A percentile compares a stretch with the other conserved stretches of the same genome.
Conservation (phyloP, 2,113 vertebrate species). For the Phoenicopterus ruber region DNA sequence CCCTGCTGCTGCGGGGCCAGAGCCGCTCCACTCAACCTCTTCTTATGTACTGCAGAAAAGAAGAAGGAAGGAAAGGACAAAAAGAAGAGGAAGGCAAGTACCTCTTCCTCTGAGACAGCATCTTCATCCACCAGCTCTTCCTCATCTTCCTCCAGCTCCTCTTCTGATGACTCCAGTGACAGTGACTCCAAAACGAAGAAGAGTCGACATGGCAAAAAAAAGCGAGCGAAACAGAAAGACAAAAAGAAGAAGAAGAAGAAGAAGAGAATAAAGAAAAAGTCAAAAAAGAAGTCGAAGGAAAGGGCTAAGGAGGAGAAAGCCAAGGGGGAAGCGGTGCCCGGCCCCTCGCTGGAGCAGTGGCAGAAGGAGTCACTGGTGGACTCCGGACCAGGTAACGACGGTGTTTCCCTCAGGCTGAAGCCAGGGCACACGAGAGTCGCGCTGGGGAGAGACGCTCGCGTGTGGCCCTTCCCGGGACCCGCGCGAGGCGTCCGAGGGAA, state of each 20-base stretch:
- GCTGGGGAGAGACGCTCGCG: fast-evolving
- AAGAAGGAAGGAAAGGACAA: conserved; percentile 75
- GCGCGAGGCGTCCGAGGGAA: fast-evolving
- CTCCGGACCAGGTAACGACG: conserved; percentile 80
- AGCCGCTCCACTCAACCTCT: background rate
- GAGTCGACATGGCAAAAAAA: conserved; percentile 69
- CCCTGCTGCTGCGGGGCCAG: background rate
- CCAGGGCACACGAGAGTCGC: too few species aligned
- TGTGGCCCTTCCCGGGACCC: background rate
- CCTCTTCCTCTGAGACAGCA: conserved; percentile 76
- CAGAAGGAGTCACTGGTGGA: conserved; percentile 79
- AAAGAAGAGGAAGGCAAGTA: conserved; percentile 76
- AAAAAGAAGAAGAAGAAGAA: conserved; percentile 78
- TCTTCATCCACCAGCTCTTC: conserved; percentile 73
- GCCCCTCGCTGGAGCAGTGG: conserved; percentile 85
- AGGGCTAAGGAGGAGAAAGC: conserved; percentile 60
- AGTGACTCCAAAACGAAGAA: conserved; percentile 69
- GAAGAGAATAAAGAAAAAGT: conserved; percentile 73
- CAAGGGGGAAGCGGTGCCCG: conserved; percentile 43
- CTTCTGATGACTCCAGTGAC: conserved; percentile 67
- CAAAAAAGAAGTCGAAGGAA: conserved; percentile 56
- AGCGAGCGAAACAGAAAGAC: conserved; percentile 72
- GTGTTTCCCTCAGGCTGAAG: background rate
- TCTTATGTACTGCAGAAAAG: conserved; percentile 69
- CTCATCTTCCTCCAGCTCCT: conserved; percentile 65